Conservation (phyloP, 2,797 vertebrate genomes). For the Psittacula echo region DNA sequence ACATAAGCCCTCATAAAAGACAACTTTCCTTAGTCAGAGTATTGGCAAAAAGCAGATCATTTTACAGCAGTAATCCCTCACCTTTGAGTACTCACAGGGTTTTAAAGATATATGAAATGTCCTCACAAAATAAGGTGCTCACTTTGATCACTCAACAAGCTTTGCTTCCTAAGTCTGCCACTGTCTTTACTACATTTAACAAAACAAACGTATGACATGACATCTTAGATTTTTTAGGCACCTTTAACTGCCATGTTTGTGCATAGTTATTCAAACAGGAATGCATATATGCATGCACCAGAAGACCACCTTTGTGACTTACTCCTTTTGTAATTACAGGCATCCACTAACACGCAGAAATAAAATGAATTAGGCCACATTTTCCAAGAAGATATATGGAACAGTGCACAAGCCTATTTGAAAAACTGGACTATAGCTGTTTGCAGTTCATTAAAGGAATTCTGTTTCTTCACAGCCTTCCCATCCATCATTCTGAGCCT, state of each 20-base stretch:
- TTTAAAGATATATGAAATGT: background rate
- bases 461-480: background rate
- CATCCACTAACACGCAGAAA: background rate
- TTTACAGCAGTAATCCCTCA: background rate
- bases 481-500: background rate
- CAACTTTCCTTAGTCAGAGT: background rate
- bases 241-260: background rate
- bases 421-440: background rate
- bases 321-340: background rate
- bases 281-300: background rate
- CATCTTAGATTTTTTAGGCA: background rate
- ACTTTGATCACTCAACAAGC: background rate
- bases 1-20: background rate
- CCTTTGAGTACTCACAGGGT: background rate
- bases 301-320: background rate
- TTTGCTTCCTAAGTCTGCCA: background rate
- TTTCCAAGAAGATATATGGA: background rate
- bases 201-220: background rate
- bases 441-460: constrained; percentile 8
- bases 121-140: background rate
- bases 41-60: background rate
- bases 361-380: background rate
- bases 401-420: constrained; percentile 1
- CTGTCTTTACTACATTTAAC: background rate
- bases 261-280: background rate